Base-by-base conservation (phyloP, 1,140 invertebrate genomes). In the Leptoteleia sp. region DNA sequence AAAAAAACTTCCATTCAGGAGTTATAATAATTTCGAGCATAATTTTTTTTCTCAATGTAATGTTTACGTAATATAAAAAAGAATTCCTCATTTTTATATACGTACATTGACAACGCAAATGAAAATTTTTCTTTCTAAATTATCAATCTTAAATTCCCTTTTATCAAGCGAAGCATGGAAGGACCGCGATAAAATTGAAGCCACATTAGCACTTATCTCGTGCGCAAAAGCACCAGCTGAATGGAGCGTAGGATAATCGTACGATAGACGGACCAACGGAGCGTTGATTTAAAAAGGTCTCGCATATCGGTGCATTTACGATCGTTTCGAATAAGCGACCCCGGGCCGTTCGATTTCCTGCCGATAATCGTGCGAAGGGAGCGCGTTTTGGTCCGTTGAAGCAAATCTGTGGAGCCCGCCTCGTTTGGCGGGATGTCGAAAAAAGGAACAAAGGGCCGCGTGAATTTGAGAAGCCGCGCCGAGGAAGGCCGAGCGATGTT, bases 401-500 rank as follows among this genome's bases (percentile, higher is more conserved):
- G 68, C 31, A 40, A 45, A 37, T 25, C 38, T 27, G 2, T 62
- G 33, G 22, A 62, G 27, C 31, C 19, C 31, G 19, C 38, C 16
- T 54, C 7, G 37, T 48, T 38, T 7, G 12, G 70, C 35, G 59
- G 43, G 27, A 48, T 16, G 22, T 47, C 11, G 25, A 61, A 71
- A 70, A 78, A 64, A 45, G 48, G 27, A 59, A 68, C 45, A 52
- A 67, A 76, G 35, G 45, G 31, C 45, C 13, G 47, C 62, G 3
- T n/a, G 54, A 64, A 71, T 62, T 57, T 52, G 40, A 55, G 48
- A 22, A 57, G 57, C 27, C 38, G 22, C 16, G 29, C 6, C 16
- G 17, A 22, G 15, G 25, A 62, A 31, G 35, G 17, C 27, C 11
- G 35, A 6, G 9, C 52, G 57, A 76, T 43, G 61, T 80, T 80